Base-by-base conservation (phyloP, 2,113 vertebrate genomes). In the Nettapus auritus region DNA sequence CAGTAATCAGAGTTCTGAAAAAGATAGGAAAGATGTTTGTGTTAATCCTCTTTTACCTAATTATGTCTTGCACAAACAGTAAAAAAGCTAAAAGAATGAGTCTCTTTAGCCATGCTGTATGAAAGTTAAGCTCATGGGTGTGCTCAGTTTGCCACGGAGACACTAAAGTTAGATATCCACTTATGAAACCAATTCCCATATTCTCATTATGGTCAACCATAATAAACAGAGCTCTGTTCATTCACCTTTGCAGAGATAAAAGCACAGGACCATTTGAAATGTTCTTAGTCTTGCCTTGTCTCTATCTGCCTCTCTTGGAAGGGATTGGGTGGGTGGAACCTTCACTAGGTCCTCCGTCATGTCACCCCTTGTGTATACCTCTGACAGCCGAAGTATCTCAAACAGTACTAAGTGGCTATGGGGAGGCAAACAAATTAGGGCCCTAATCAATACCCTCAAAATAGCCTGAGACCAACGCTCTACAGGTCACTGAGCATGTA, bases 1-100 rank as follows among this genome's bases (percentile, higher is more conserved):
- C 99, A 6, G 99, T 99, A 97, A 99, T 99, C 97, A 99, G 98
- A 75, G 99, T 99, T 98, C 99, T 99, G 96, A 42, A 97, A 97
- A 88, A 96, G 76, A 75, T 9, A 94, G 60, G 60, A 95, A 75
- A 82, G 11, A 59, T 3, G 8, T 16, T 46, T 16, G 33, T 64
- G 23, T 79, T 81, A 90, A 75, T 70, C 57, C 21, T 22, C 20
- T 56, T 82, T 33, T 31, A 46, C 25, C 4, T 4, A 77, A 9
- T 9, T 8, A 8, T 9, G 18, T 7, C 6, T 91, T 68, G 44
- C 13, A 25, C 31, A 40, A 76, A 68, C 15, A 75, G 28, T 19
- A 36, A 71, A 84, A 80, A 83, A 52, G 16, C 16, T 36, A 53
- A 34, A 89, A 78, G 33, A 86, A 63, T 0, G 3, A 64, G 17